phyloP scores from a whole-genome alignment of 2,797 vertebrate species.

The Microctenopoma lineatum region DNA sequence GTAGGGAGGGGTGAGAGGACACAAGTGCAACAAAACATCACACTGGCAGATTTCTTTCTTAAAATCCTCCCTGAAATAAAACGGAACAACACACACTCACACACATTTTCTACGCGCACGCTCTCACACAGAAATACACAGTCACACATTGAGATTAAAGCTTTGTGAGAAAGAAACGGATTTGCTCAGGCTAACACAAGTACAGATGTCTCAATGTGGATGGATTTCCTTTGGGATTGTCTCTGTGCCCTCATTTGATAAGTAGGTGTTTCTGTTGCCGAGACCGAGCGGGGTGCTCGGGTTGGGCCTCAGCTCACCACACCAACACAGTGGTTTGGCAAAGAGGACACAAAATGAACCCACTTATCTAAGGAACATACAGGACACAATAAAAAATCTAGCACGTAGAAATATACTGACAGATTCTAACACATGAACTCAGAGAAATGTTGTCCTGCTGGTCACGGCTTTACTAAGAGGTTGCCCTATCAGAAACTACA shows the following conservation, averaged over 20 bases:
- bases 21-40: constrained; percentile 67
- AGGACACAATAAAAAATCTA: constrained; percentile 2
- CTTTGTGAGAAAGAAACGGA: constrained; percentile 78
- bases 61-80: constrained; percentile 58
- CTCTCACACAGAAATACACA: constrained; percentile 23
- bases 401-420: background rate
- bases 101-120: constrained; percentile 8
- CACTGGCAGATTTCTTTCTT: constrained; percentile 67
- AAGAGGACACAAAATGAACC: constrained; percentile 25
- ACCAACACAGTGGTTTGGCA: constrained; percentile 44
- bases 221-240: constrained; percentile 79
- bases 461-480: too few species aligned
- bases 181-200: constrained; percentile 74
- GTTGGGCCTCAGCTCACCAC: constrained; percentile 42
- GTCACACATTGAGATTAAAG: constrained; percentile 74
- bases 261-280: constrained; percentile 56
- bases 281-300: constrained; percentile 46
- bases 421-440: constrained; percentile 3
- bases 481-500: too few species aligned
- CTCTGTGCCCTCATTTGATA: constrained; percentile 67
- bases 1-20: constrained; percentile 44
- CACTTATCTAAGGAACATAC: constrained; percentile 22
- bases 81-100: constrained; percentile 25
- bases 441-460: too few species aligned
- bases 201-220: constrained; percentile 79